Conservation (phyloP, 1,140 invertebrate genomes). For the Ceratosolen solmsi region DNA sequence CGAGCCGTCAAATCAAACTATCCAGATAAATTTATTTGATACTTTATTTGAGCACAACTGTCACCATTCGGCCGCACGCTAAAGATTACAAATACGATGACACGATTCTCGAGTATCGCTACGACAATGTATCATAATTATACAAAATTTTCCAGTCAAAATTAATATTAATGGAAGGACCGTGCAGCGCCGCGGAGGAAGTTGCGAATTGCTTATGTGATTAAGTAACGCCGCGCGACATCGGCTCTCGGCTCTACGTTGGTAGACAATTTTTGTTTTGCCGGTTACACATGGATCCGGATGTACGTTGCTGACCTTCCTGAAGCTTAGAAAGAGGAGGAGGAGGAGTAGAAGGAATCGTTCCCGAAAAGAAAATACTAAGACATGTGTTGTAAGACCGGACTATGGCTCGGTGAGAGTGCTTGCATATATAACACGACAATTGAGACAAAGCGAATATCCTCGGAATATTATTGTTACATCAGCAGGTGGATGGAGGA, state of each 20-base stretch:
- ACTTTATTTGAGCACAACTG: not conserved
- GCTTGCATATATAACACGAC: slow-evolving; percentile 51
- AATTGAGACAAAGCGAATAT: not conserved
- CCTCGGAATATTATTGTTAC: slow-evolving; percentile 20
- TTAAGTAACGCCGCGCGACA: not conserved
- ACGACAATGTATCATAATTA: slow-evolving; percentile 20
- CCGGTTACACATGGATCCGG: not conserved
- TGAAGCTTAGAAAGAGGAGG: not conserved
- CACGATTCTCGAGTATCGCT: not conserved
- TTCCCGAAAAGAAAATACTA: not conserved
- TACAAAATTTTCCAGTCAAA: not conserved
- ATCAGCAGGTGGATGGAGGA: slow-evolving; percentile 41
- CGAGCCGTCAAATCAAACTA: not conserved
- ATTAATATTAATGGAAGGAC: slow-evolving; percentile 19
- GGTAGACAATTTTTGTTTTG: too few species aligned
- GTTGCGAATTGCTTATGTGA: not conserved
- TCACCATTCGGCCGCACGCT: not conserved
- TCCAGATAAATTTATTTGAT: too few species aligned
- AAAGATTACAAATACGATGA: too few species aligned
- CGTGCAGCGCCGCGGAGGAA: not conserved
- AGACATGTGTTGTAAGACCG: slow-evolving; percentile 58
- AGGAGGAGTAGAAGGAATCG: not conserved
- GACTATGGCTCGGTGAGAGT: slow-evolving; percentile 42
- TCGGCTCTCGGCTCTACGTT: not conserved
- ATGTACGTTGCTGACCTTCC: not conserved